A percentile compares a stretch with the other conserved stretches of the same genome.
Conservation (phyloP, 2,797 vertebrate species). For the Cryptoblepharus egeriae region DNA sequence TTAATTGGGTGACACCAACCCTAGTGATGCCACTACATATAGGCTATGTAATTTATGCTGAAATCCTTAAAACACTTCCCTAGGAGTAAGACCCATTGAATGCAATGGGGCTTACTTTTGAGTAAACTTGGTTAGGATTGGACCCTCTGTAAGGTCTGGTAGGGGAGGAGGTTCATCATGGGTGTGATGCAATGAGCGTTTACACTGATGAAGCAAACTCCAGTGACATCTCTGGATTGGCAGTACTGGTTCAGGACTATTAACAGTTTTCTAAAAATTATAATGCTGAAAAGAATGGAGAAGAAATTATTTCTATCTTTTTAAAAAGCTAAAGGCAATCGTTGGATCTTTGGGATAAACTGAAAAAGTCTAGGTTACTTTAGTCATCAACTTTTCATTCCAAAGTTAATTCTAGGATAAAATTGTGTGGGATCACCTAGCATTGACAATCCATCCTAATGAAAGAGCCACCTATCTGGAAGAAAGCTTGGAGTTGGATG, state of each 20-base stretch:
- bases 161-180: no score
- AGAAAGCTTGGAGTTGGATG: not conserved
- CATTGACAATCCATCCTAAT: constrained; percentile 39
- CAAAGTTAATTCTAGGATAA: constrained; percentile 37
- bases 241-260: not conserved
- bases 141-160: no score
- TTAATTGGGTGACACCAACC: no score
- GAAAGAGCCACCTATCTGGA: constrained; percentile 14
- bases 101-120: no score
- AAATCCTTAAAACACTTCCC: no score
- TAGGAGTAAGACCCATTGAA: no score
- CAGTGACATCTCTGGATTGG: not conserved
- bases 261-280: not conserved
- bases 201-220: no score
- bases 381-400: constrained; percentile 36
- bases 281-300: not conserved
- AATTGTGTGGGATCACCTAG: constrained; percentile 2
- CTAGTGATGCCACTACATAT: no score
- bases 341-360: not conserved
- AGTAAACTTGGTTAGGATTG: no score
- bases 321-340: constrained; percentile 13
- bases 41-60: no score
- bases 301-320: no score
- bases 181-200: no score
- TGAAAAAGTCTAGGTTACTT: constrained; percentile 1